Evolutionary conservation across 2,113 vertebrate genomes (phyloP), one percentile per base, ranked within the genome.

Genomic region (Limanda limanda): DNA sequence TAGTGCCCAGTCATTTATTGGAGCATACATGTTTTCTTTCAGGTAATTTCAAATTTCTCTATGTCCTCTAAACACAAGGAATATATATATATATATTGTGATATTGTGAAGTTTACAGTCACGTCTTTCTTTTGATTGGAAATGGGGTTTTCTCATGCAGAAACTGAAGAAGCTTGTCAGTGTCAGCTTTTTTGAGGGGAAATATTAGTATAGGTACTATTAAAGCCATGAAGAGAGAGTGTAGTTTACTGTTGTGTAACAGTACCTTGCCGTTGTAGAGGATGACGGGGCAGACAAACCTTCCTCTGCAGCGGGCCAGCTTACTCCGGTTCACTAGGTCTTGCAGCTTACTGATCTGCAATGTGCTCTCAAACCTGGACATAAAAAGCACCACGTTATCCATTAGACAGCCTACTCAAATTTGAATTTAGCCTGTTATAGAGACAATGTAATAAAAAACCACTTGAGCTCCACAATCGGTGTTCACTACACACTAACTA

Each of bases 261-360:
- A 48, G 47, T 94, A 99, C 98, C 97, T 99, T 99, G 89, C 98
- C 98, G 60, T 97, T 98, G 94, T 97, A 99, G 52, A 99, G 95
- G 87, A 99, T 99, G 89, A 99, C 98, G 0, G 98, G 98, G 86
- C 98, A 99, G 70, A 98, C 97, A 47, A 99, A 99, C 58, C 98
- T 94, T 59, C 98, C 97, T 92, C 98, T 93, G 84, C 98, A 99
- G 78, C 98, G 95, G 21, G 98, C 98, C 94, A 97, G 95, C 84
- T 98, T 99, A 83, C 98, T 99, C 54, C 97, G 94, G 87, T 96
- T 96, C 88, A 99, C 96, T 5, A 99, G 94, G 84, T 99, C 98
- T 88, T 98, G 97, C 86, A 99, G 93, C 78, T 95, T 98, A 85
- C 94, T 94, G 76, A 97, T 96, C 74, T 99, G 97, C 79, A 99